Percentiles rank a stretch among this genome's conserved stretches.
These are phyloP conservation scores for Aphelinus certus DNA, from an alignment of 1,140 invertebrate genomes.

Conservation along the genomic window DNA sequence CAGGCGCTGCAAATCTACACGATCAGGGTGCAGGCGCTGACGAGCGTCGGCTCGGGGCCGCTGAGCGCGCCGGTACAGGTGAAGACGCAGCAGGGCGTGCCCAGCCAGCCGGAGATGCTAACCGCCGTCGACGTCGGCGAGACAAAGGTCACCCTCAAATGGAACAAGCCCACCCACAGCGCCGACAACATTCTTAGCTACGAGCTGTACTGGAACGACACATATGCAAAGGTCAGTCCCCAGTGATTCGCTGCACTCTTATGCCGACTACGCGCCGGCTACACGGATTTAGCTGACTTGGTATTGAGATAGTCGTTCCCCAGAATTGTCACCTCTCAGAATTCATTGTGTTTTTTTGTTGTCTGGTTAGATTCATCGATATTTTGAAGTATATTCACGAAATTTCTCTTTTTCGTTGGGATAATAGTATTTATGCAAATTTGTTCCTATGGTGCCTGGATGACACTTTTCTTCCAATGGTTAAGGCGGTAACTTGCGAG, in stretches of 20 bases:
- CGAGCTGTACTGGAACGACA: conserved; percentile 97
- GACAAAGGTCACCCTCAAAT: conserved; percentile 85
- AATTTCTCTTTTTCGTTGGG: too few species aligned
- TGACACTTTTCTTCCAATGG: too few species aligned
- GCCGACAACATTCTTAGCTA: conserved; percentile 94
- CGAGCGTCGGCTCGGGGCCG: conserved; percentile 89
- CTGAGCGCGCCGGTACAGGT: conserved; percentile 92
- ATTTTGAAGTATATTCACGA: too few species aligned
- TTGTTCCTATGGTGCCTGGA: too few species aligned
- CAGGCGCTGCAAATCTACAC: conserved; percentile 90
- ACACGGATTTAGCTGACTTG: too few species aligned
- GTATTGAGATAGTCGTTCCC: too few species aligned
- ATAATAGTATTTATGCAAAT: too few species aligned
- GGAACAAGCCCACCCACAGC: conserved; percentile 89
- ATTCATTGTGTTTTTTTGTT: neutral
- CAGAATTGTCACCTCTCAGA: too few species aligned
- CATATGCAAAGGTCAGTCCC: conserved; percentile 82
- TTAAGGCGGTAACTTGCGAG: too few species aligned
- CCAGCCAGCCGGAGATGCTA: conserved; percentile 92
- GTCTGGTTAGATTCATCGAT: too few species aligned
- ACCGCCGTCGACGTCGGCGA: conserved; percentile 83
- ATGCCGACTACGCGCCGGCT: too few species aligned
- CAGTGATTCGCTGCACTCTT: neutral
- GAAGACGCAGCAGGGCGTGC: conserved; percentile 96
- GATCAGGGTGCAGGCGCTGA: conserved; percentile 90